phyloP scores from a whole-genome alignment of 2,113 vertebrate genomes.

The Nerophis ophidion region DNA sequence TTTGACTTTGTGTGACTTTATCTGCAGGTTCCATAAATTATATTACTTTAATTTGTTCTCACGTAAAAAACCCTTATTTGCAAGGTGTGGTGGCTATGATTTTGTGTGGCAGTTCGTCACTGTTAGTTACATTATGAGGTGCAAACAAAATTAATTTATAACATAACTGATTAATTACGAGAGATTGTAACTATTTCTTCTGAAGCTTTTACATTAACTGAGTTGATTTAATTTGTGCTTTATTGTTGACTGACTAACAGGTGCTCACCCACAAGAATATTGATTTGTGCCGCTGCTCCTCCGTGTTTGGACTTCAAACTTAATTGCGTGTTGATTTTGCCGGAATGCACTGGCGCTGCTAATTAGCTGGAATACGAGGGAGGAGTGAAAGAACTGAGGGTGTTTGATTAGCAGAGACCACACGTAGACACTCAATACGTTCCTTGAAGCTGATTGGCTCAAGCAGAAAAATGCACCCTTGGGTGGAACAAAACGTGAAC shows the following conservation, averaged over 20 bases:
- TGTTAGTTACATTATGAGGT: background rate
- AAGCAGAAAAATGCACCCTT: constrained; percentile 11
- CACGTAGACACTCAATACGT: constrained; percentile 29
- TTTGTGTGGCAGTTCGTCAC: too few species aligned
- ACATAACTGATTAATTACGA: background rate
- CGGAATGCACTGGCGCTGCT: background rate
- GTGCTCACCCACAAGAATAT: background rate
- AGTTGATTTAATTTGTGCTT: background rate
- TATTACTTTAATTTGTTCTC: too few species aligned
- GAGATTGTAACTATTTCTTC: background rate
- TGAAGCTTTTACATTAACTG: background rate
- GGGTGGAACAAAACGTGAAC: constrained; percentile 19
- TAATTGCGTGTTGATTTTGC: constrained; percentile 3
- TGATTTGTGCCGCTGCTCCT: background rate
- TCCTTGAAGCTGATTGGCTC: constrained; percentile 28
- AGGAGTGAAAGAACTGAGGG: constrained; percentile 19
- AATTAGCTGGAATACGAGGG: constrained; percentile 16
- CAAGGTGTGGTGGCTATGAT: too few species aligned
- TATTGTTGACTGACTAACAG: background rate
- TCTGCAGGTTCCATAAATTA: too few species aligned
- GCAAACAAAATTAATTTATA: background rate
- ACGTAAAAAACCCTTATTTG: too few species aligned
- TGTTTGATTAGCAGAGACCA: constrained; percentile 29
- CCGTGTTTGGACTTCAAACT: background rate
- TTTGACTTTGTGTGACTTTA: too few species aligned